A percentile compares a stretch with the other conserved stretches of the same genome.
Conservation (phyloP, 1,140 invertebrate species). For the Drosophila triauraria region DNA sequence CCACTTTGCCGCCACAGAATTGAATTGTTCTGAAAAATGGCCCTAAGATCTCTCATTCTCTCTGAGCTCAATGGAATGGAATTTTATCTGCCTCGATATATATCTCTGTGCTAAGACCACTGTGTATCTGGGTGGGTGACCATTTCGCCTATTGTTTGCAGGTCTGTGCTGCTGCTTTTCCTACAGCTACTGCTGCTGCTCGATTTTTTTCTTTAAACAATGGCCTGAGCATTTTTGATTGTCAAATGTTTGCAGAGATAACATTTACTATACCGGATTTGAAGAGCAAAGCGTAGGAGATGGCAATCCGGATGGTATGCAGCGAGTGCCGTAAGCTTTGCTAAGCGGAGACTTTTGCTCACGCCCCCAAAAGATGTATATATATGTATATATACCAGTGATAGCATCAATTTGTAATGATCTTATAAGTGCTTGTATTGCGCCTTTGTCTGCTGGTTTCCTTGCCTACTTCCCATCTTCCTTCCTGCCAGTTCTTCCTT, state of each 20-base stretch:
- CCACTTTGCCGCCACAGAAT: slow-evolving; percentile 1
- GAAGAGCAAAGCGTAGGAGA: slow-evolving; percentile 63
- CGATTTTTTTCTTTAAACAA: slow-evolving; percentile 83
- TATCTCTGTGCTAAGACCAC: slow-evolving; percentile 31
- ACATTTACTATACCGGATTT: slow-evolving; percentile 80
- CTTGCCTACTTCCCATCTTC: neutral
- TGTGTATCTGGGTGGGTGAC: slow-evolving; percentile 32
- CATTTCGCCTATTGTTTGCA: slow-evolving; percentile 50
- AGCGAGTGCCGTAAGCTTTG: slow-evolving; percentile 56
- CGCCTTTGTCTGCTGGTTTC: slow-evolving; percentile 49
- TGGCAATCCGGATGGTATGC: slow-evolving; percentile 37
- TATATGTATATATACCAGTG: slow-evolving; percentile 20
- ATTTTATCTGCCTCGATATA: slow-evolving; percentile 31
- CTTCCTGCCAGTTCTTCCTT: slow-evolving; percentile 12
- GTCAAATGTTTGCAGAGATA: slow-evolving; percentile 82
- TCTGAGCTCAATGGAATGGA: slow-evolving; percentile 32
- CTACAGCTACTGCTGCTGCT: slow-evolving; percentile 60
- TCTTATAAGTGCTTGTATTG: slow-evolving; percentile 80
- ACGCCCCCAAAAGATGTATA: neutral
- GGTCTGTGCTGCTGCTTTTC: slow-evolving; percentile 27
- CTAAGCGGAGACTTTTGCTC: slow-evolving; percentile 28
- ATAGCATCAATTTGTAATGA: slow-evolving; percentile 82
- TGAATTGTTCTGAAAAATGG: slow-evolving; percentile 17
- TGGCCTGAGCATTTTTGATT: slow-evolving; percentile 80
- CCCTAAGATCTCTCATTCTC: neutral